Percentiles rank a stretch among this genome's conserved stretches.
Conservation (phyloP, 2,113 vertebrate species). For the Sterrhoptilus dennistouni region DNA sequence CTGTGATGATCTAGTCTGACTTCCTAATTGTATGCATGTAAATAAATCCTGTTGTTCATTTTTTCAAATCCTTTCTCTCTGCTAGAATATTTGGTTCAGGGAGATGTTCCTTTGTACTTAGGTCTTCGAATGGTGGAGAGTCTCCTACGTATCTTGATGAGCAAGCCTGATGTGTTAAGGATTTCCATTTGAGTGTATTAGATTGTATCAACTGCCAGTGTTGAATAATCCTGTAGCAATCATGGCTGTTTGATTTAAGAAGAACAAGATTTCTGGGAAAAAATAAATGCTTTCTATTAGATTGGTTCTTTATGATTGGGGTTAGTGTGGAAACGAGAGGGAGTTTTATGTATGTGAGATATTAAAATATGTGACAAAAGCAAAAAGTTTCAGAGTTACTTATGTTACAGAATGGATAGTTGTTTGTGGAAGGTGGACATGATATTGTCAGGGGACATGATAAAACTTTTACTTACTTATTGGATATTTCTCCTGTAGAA, state of each 20-base stretch:
- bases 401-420: neutral
- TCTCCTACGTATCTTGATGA: neutral
- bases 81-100: neutral
- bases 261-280: neutral
- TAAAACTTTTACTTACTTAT: neutral
- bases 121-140: neutral
- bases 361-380: neutral
- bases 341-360: neutral
- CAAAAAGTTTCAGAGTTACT: neutral
- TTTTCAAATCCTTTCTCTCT: neutral
- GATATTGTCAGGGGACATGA: neutral
- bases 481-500: neutral
- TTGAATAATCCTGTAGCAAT: neutral
- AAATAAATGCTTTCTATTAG: neutral
- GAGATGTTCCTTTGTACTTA: neutral
- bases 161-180: neutral
- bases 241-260: neutral
- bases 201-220: neutral
- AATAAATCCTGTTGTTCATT: neutral
- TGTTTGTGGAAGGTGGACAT: neutral
- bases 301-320: neutral
- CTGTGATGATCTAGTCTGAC: neutral
- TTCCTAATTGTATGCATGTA: neutral
- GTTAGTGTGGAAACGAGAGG: rapidly evolving
- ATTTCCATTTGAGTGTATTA: neutral